Evolutionary conservation across 2,113 vertebrate species (phyloP).

Genomic region (Sturnira hondurensis): DNA sequence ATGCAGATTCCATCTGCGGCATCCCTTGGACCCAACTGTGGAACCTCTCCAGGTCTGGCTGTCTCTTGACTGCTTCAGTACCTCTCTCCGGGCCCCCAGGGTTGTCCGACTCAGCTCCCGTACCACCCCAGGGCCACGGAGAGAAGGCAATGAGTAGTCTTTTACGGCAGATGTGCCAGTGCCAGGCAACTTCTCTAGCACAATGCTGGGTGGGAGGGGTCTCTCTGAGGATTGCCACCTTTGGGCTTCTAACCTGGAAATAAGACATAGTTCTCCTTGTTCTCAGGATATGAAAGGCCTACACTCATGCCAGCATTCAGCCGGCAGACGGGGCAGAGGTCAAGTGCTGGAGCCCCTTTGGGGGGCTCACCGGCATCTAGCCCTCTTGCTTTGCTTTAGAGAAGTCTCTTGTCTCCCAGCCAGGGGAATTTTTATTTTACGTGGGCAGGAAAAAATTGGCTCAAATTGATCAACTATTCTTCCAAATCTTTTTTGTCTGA

Average conservation of each 20-base stretch:
- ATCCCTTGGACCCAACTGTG: neutral
- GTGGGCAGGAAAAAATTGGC: constrained; percentile 68
- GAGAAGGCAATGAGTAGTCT: neutral
- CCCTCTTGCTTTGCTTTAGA: neutral
- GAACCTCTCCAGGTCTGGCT: neutral
- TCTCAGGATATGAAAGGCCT: neutral
- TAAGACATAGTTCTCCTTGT: neutral
- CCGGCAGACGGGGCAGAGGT: neutral
- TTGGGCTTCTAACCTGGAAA: neutral
- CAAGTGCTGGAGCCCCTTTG: neutral
- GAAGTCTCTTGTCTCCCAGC: constrained; percentile 56
- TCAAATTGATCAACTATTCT: constrained; percentile 58
- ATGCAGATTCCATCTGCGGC: neutral
- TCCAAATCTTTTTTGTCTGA: constrained; percentile 71
- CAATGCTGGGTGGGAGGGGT: neutral
- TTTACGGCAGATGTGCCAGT: neutral
- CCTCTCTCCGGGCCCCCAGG: neutral
- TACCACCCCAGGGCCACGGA: neutral
- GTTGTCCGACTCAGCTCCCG: neutral
- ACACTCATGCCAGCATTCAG: neutral
- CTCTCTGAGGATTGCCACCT: neutral
- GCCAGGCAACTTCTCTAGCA: neutral
- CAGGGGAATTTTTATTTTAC: constrained; percentile 72
- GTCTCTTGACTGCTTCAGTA: neutral
- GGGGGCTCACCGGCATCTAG: neutral